Base-by-base conservation (phyloP, 2,113 vertebrate species). In the Gymnarchus niloticus region DNA sequence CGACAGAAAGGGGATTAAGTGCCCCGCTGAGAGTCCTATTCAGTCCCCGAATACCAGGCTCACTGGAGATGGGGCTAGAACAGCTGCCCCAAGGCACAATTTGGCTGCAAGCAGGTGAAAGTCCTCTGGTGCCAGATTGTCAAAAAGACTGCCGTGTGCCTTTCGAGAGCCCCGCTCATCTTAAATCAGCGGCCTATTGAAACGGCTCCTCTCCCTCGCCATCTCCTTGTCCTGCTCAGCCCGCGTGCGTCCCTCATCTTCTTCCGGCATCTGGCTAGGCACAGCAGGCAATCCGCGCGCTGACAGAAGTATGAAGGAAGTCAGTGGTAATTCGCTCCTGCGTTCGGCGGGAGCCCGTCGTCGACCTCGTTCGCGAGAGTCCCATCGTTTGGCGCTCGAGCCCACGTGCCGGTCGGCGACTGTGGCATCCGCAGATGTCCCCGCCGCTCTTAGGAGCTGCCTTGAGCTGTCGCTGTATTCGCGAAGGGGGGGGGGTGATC, bases 161-260 rank as follows among this genome's bases (percentile, higher is more conserved):
- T 88, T 84, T 69, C 77, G 84, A 86, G 85, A 56, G 85, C 77
- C 78, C 52, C 85, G 86, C 85, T 88, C 84, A 83, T 88, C 85
- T 86, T 86, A 83, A 88, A 88, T 88, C 87, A 88, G 87, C 52
- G 12, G 82, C 56, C 85, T 88, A 86, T 88, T 88, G 85, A 88
- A 73, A 54, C 49, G 54, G 59, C 61, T 81, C 61, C 49, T 86
- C 80, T 86, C 52, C 9, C 33, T 46, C 46, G 25, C 54, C 28
- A 23, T 48, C 81, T 76, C 19, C 46, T 48, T 28, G 23, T 84
- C 44, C 83, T 23, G 56, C 46, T 48, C 46, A 0, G n/a, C 83
- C 61, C 12, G 49, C 44, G 10, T n/a, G 12, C 21, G 8, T 57
- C 61, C 44, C 86, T 23, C 33, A 1, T 33, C 56, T 54, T 56